Evolutionary conservation across 2,113 vertebrate species (phyloP).

Genomic region (Pollimyrus isidori): DNA sequence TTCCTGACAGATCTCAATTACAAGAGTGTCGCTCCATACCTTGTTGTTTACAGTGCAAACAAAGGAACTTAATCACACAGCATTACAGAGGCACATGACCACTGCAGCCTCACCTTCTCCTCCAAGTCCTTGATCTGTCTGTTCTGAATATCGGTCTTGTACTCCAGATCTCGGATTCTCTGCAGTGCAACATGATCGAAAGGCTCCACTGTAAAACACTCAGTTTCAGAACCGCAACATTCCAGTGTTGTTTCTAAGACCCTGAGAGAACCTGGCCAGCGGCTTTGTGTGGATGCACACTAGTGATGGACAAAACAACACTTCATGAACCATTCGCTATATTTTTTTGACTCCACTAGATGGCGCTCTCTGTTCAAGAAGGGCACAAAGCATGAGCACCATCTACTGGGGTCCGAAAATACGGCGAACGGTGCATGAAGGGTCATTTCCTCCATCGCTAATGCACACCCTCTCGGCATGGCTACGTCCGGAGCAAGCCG

Average conservation of each 20-base stretch:
- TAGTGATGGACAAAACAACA: not conserved
- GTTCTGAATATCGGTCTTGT: conserved; percentile 97
- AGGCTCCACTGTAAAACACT: not conserved
- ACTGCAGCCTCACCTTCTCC: conserved; percentile 74
- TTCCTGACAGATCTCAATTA: not conserved
- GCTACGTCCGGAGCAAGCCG: not conserved
- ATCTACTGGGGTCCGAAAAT: not conserved
- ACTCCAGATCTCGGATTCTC: conserved; percentile 96
- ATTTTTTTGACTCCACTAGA: not conserved
- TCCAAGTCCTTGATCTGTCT: conserved; percentile 98
- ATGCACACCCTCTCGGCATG: not conserved
- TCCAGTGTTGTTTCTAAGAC: not conserved
- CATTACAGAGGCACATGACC: not conserved
- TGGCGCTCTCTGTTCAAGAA: not conserved
- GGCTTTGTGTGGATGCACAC: not conserved
- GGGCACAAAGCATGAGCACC: not conserved
- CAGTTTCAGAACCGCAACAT: not conserved
- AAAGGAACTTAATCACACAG: not conserved
- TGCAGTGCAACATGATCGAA: conserved; percentile 48
- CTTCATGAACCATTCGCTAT: not conserved
- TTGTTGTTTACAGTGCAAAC: not conserved
- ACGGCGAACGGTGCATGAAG: not conserved
- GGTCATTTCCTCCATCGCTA: not conserved
- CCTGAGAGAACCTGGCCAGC: not conserved
- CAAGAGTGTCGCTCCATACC: not conserved